phyloP scores from a whole-genome alignment of 1,140 invertebrate species.

The Globodera rostochiensis region DNA sequence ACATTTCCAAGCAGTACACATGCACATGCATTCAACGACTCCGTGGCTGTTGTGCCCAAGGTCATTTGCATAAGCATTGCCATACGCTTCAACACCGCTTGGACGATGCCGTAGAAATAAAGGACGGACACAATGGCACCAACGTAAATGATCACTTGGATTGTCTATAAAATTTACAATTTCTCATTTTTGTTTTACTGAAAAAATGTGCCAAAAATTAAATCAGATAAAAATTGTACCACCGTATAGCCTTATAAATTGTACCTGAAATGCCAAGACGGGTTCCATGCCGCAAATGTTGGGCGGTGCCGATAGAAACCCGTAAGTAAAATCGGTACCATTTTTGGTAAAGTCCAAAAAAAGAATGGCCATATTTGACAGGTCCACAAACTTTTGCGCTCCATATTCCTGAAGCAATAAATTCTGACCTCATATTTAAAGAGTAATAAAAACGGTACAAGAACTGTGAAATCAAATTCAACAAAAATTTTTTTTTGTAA shows the following conservation, averaged over 20 bases:
- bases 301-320: conserved; percentile 67
- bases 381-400: conserved; percentile 76
- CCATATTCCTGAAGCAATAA: conserved; percentile 69
- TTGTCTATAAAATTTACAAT: conserved; percentile 67
- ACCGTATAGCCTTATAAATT: background rate
- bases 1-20: conserved; percentile 85
- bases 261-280: conserved; percentile 73
- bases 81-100: conserved; percentile 21
- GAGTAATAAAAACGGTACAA: background rate
- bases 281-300: conserved; percentile 74
- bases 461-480: too few species aligned
- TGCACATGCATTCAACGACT: conserved; percentile 83
- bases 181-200: background rate
- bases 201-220: background rate
- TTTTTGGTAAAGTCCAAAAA: conserved; percentile 80
- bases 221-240: background rate
- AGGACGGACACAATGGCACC: conserved; percentile 72
- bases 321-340: conserved; percentile 84
- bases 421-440: background rate
- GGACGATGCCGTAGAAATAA: conserved; percentile 81
- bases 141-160: conserved; percentile 59
- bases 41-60: conserved; percentile 82
- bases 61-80: conserved; percentile 31
- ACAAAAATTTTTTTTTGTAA: background rate
- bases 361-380: conserved; percentile 74